Base-by-base conservation (phyloP, 2,888 invertebrate species). In the Platycheirus rosarum region DNA sequence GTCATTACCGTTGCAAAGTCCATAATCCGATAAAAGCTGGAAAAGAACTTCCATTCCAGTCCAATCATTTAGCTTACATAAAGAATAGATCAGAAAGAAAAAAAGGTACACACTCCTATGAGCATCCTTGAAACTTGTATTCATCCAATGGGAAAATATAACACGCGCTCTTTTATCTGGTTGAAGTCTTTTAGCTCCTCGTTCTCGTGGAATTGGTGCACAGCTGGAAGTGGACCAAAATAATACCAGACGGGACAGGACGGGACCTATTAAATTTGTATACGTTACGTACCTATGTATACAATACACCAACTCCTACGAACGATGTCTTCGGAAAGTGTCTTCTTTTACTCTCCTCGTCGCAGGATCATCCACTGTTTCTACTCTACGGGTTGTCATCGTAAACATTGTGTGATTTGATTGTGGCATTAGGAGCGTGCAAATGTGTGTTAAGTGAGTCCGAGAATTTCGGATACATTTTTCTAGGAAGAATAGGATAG, bases 1-100 rank as follows among this genome's bases (percentile, higher is more conserved):
- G 80, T 80, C 80, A 80, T 75, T 80, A 80, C 76, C 66, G 70
- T 66, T 51, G 65, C 60, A 53, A 60, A 65, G 63, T 66, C 75
- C 70, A 13, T 80, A 80, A 80, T 80, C 80, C 80, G 29, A 46
- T 70, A 60, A 76, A 60, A 79, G 74, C 79, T 78, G 55, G 35
- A 57, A 42, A 63, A 49, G 63, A 69, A 74, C 48, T 51, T 69
- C 55, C 37, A 42, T 18, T 63, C 18, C 35, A 5, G 37, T 57
- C 49, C 55, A 49, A 55, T 57, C 63, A 74, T 63, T 74, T 68
- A 74, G 74, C 62, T 74, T 79, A 69, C 55, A 32, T 55, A 13
- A 37, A 44, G 57, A 53, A 60, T 16, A 53, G 18, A 37, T 51
- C 8, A 13, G 40, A 14, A 3, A 16, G n/a, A n/a, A n/a, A n/a